These are phyloP conservation scores for Apeltes quadracus DNA, from an alignment of 2,113 vertebrate species.

Conservation along the genomic window DNA sequence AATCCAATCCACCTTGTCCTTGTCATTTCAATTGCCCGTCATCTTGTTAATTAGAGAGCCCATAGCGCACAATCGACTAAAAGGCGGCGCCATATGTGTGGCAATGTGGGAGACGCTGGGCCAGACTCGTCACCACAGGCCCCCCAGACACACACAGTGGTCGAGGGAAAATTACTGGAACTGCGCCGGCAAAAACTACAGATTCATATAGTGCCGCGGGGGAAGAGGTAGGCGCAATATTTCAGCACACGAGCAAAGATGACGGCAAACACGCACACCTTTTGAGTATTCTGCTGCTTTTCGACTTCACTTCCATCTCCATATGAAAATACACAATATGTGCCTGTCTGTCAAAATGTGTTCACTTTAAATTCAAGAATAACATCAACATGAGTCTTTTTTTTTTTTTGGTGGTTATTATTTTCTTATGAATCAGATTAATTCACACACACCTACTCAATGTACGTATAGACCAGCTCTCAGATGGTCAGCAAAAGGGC, in stretches of 20 bases:
- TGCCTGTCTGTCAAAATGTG: constrained; percentile 8
- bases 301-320: constrained; percentile 1
- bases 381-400: background rate
- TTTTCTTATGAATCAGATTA: constrained; percentile 17
- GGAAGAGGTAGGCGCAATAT: constrained; percentile 27
- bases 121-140: constrained; percentile 72
- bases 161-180: constrained; percentile 63
- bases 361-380: constrained; percentile 6
- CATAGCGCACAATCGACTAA: constrained; percentile 72
- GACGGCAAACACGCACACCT: background rate
- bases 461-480: constrained; percentile 19
- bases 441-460: constrained; percentile 4
- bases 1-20: constrained; percentile 50
- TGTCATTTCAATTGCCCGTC: constrained; percentile 68
- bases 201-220: constrained; percentile 48
- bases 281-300: background rate
- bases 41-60: constrained; percentile 76
- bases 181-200: constrained; percentile 50
- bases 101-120: constrained; percentile 69
- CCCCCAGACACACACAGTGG: constrained; percentile 71
- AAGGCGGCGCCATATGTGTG: constrained; percentile 70
- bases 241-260: constrained; percentile 25
- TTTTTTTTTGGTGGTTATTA: background rate
- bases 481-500: constrained; percentile 17
- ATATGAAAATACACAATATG: background rate